A percentile compares a stretch with the other conserved stretches of the same genome.
Conservation (phyloP, 2,797 vertebrate genomes). For the Hipposideros larvatus region DNA sequence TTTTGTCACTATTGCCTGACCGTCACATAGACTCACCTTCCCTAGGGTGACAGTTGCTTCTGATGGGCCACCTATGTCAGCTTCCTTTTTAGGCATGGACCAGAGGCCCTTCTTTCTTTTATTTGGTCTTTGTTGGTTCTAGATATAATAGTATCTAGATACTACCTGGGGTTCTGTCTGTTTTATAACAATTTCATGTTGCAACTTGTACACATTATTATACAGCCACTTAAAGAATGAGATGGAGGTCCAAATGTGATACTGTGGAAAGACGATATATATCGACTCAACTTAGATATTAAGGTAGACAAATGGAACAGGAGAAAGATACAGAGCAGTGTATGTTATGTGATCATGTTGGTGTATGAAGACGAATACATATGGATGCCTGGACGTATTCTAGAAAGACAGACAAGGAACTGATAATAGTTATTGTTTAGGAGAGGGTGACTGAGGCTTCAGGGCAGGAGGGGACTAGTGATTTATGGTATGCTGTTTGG, state of each 20-base stretch:
- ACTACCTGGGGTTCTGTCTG: neutral
- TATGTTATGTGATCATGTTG: neutral
- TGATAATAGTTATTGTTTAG: neutral
- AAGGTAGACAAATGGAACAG: neutral
- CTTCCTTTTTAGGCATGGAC: neutral
- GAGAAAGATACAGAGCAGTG: neutral
- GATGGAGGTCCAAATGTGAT: neutral
- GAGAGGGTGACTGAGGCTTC: neutral
- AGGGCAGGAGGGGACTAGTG: neutral
- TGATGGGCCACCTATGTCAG: neutral
- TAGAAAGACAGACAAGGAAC: neutral
- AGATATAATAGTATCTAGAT: neutral
- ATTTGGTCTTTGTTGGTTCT: neutral
- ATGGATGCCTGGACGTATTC: neutral
- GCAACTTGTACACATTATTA: neutral
- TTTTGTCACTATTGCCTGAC: neutral
- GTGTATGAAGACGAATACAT: neutral
- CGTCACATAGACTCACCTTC: neutral
- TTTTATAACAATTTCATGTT: neutral
- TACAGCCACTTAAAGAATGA: neutral
- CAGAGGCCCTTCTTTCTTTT: neutral
- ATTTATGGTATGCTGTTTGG: neutral
- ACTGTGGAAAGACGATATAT: neutral
- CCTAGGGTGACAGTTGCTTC: neutral
- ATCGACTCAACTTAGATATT: neutral